Base-by-base conservation (phyloP, 2,797 vertebrate genomes). In the Cichlasoma orientale region DNA sequence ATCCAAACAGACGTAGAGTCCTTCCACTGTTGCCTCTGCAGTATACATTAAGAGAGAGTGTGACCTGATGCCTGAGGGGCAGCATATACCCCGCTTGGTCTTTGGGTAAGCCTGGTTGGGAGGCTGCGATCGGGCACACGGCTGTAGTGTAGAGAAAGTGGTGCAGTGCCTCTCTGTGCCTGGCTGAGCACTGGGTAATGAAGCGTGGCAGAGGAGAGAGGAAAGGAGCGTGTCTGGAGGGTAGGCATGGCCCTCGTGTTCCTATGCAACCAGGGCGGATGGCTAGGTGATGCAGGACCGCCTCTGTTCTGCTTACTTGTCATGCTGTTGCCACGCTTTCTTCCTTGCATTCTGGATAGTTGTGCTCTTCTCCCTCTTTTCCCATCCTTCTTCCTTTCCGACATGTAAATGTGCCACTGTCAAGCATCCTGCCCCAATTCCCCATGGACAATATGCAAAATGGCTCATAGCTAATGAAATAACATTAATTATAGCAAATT, bases 171-270 rank as follows among this genome's bases (percentile, higher is more conserved):
- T 93, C 88, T 89, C 86, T 89, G 91, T 94, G 94, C 94, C 93
- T 95, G 93, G 92, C 88, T 95, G 94, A 93, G 87, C 93, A 92
- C 85, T 87, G 94, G 83, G 88, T 95, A 95, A 95, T 95, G 95
- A 94, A 95, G 95, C 91, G 75, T 94, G 91, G 90, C 88, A 88
- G 91, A 94, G 84, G 86, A 93, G 90, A 93, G 93, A 90, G 90
- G 91, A 94, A 89, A 92, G 91, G 87, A 93, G 92, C 90, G 93
- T 94, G 93, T 94, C 95, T 94, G 92, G 90, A 92, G 94, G 94
- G 93, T 93, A 93, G 92, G 90, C 93, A 90, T 90, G 88, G 92
- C 91, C 91, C 89, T 88, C 89, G 88, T 94, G 93, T 94, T 94
- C 90, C 93, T 93, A 94, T 93, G 93, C 93, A 94, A 94, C 93